These are phyloP conservation scores for Corapipo altera DNA, from an alignment of 2,113 vertebrate genomes.

Conservation along the genomic window DNA sequence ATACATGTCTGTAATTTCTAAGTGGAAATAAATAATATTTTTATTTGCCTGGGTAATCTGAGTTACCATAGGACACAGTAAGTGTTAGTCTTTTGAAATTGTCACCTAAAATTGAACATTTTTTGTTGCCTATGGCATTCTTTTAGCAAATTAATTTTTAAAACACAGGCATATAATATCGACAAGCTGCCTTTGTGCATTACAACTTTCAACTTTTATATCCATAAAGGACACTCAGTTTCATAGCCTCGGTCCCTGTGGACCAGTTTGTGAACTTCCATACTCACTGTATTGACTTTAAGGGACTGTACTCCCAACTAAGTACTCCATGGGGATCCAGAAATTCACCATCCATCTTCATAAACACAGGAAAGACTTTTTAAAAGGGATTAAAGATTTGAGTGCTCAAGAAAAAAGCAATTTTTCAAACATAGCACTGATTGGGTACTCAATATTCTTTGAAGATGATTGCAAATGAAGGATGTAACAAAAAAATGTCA, in stretches of 20 bases:
- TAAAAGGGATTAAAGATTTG: background rate
- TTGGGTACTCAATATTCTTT: background rate
- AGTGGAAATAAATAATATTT: background rate
- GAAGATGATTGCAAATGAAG: background rate
- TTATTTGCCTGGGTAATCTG: background rate
- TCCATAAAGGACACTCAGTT: background rate
- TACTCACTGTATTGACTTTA: background rate
- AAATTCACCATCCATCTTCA: background rate
- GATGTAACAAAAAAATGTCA: background rate
- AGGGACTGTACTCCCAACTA: background rate
- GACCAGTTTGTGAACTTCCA: background rate
- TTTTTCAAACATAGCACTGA: background rate
- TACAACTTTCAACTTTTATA: background rate
- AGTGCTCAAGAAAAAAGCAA: background rate
- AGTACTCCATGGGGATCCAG: background rate
- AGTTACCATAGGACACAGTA: background rate
- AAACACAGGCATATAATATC: background rate
- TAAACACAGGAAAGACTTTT: background rate
- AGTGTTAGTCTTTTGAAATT: background rate
- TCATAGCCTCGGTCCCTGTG: background rate
- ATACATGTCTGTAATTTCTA: background rate
- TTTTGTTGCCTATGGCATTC: background rate
- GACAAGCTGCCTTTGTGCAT: background rate
- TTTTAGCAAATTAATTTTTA: constrained; percentile 14
- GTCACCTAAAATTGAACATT: background rate